Base-by-base conservation (phyloP, 2,888 invertebrate species). In the Tupiocoris notatus region DNA sequence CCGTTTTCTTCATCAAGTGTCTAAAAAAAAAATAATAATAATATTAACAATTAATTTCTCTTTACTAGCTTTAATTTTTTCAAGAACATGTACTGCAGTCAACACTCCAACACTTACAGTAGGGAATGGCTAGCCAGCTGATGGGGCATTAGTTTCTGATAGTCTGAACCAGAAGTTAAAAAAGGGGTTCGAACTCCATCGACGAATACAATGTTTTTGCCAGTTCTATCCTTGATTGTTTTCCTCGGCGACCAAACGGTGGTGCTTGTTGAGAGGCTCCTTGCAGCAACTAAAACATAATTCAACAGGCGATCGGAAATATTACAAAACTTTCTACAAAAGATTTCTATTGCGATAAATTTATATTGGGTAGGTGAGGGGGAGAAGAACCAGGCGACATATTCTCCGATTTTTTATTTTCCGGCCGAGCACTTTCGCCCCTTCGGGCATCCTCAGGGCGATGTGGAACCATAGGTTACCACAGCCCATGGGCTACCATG, bases 101-200 rank as follows among this genome's bases (percentile, higher is more conserved):
- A 54, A 16, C 20, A 73, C 25, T 18, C 0, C 20, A 54, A 77
- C 2, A 74, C 78, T 89, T 86, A 95, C 94, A 92, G 84, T 79
- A 99, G 86, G 25, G 98, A 90, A 83, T 95, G 92, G 83, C 95
- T 90, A 18, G 96, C 96, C 76, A 99, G 87, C 84, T 99, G 97
- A 84, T 98, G 95, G 0, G 98, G 95, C 95, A 98, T 96, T 83
- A 99, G 86, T 83, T 93, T 94, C 78, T 93, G 89, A 84, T 97
- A 99, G 81, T 92, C 90, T 0, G 98, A 98, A 77, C 97, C 96
- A 18, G 98, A 96, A 79, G 91, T 85, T 62, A 97, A 87, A 86
- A 99, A 99, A 0, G 99, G 99, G 1, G 97, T 98, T 62, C 99
- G 88, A 24, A 97, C 95, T 73, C 96, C 98, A 85, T 98, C 98